Evolutionary conservation across 1,140 invertebrate genomes (phyloP), one percentile per base, ranked within the genome.

Genomic region (Micrasema minimum): DNA sequence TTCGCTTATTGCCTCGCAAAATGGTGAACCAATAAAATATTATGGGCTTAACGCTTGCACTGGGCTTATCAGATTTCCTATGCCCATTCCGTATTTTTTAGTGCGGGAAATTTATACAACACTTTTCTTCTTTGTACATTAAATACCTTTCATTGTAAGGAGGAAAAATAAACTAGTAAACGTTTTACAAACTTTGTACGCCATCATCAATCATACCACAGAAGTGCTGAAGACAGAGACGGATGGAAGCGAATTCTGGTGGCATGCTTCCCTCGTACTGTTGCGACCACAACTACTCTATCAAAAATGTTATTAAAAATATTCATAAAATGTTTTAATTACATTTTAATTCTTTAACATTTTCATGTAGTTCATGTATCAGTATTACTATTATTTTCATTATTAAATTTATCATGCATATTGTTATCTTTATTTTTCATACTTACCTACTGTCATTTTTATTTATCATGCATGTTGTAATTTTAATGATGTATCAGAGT

Each of bases 11-110:
- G 72, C 65, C 72, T 64, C 69, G 72, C 66, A 74, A 74, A 71
- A 74, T 66, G 69, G 35, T 74, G 72, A 67, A 71, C 72, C 72
- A 74, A 74, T 74, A 74, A 74, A 71, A 74, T 74, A 68, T 74
- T 74, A 74, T 71, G 69, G 67, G 65, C 69, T 66, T 67, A 73
- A 69, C 55, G 66, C 72, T 71, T 66, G 68, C 72, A 35, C 72
- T 31, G 65, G 59, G 26, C 23, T 68, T 71, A 74, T 74, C 72
- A 71, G 72, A 74, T 74, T 53, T 35, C 64, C 51, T 55, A 37
- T 14, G 51, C 53, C 53, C 53, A 35, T 35, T 16, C 50, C 50
- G 7, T 14, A 14, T 45, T 45, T 16, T 16, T 16, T 45, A 16
- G n/a, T 45, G 43, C 43, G 4, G n/a, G 43, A 14, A 20, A 14